These are phyloP conservation scores for Chaetodon auriga DNA, from an alignment of 2,113 vertebrate species.

Conservation along the genomic window DNA sequence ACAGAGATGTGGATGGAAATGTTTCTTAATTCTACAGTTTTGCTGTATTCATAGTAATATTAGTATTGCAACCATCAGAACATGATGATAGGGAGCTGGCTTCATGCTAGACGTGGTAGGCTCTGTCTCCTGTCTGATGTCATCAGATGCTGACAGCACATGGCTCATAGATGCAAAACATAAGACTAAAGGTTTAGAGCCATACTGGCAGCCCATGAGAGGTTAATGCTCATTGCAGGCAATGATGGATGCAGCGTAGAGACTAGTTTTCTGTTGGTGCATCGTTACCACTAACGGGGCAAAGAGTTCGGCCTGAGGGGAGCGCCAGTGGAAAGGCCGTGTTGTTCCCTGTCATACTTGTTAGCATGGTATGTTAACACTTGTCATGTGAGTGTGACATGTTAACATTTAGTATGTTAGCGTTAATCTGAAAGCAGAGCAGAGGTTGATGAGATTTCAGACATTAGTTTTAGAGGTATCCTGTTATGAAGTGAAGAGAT, in stretches of 20 bases:
- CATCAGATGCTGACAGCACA: background rate
- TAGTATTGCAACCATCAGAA: slow-evolving; percentile 34
- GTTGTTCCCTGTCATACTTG: background rate
- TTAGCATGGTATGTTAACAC: background rate
- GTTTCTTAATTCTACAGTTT: slow-evolving; percentile 38
- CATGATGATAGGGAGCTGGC: slow-evolving; percentile 11
- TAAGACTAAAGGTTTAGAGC: background rate
- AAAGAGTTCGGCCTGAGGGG: background rate
- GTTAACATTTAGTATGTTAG: background rate
- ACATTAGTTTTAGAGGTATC: slow-evolving; percentile 11
- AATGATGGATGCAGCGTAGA: slow-evolving; percentile 1
- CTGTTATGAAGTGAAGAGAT: background rate
- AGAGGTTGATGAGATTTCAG: slow-evolving; percentile 4
- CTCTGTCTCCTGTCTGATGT: slow-evolving; percentile 9
- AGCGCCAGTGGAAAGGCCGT: background rate
- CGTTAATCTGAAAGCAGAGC: slow-evolving; percentile 12
- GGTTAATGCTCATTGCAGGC: slow-evolving; percentile 10
- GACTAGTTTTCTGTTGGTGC: background rate
- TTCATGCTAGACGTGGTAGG: slow-evolving; percentile 54
- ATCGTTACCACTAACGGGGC: background rate
- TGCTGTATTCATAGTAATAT: slow-evolving; percentile 20
- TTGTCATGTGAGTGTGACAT: background rate
- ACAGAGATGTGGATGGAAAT: slow-evolving; percentile 19
- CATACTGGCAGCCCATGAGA: background rate
- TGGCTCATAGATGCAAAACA: slow-evolving; percentile 37